Base-by-base conservation (phyloP, 2,888 invertebrate species). In the Helobdella robusta region DNA sequence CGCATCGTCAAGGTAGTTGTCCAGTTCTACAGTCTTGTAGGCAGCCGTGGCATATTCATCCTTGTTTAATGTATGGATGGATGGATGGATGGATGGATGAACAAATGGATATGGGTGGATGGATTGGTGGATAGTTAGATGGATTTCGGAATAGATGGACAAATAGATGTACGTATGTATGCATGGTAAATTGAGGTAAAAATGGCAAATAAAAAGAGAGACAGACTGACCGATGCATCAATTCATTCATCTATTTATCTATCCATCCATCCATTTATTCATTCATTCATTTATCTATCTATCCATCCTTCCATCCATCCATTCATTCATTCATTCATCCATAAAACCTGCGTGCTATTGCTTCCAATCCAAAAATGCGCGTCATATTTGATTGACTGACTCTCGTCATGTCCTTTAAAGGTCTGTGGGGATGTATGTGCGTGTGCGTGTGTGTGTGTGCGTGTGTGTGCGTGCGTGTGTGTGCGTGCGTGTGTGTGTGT, bases 361-460 rank as follows among this genome's bases (percentile, higher is more conserved):
- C 74, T 74, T 5, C 79, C 79, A 64, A 79, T 79, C 79, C 79
- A 79, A 71, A 79, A 79, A 70, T 79, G 79, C 3, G 77, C 75
- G 65, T 79, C 79, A 66, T 72, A 78, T 8, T 71, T 67, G 3
- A 78, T 65, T 48, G 73, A 72, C 6, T 77, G 75, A 2, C 68
- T 71, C 46, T 69, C 73, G 8, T 69, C 70, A 40, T 74, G 72
- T n/a, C 62, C 66, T 68, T 75, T 74, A 72, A 73, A 77, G 0
- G 78, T 77, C 78, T 78, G 71, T 67, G 18, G 8, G 48, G 63
- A 50, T 2, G 20, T 25, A 48, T 15, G n/a, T n/a, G n/a, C n/a
- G n/a, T n/a, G n/a, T n/a, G n/a, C n/a, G n/a, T n/a, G n/a, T n/a
- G n/a, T n/a, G n/a, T n/a, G n/a, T n/a, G n/a, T n/a, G n/a, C n/a